Percentiles rank a stretch among this genome's conserved stretches.
These are phyloP conservation scores for Psix sp. DNA, from an alignment of 1,140 invertebrate species.

Conservation along the genomic window DNA sequence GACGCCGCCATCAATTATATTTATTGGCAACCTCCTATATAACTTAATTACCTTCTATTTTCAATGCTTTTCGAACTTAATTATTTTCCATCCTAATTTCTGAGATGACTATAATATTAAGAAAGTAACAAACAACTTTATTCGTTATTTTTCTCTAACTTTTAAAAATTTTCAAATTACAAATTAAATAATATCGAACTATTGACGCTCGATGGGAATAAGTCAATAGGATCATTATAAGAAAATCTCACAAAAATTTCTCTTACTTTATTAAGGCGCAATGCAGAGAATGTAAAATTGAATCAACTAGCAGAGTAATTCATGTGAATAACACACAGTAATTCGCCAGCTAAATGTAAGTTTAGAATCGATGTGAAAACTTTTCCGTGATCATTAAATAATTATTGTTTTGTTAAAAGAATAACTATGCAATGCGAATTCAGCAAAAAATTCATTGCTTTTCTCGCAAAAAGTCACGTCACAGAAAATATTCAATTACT, in stretches of 20 bases:
- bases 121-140: no score
- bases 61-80: no score
- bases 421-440: slow-evolving; percentile 2
- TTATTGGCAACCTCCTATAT: no score
- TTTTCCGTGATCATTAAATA: slow-evolving; percentile 21
- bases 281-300: slow-evolving; percentile 30
- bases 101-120: no score
- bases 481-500: not conserved
- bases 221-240: not conserved
- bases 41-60: no score
- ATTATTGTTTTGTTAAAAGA: slow-evolving; percentile 38
- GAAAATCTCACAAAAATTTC: not conserved
- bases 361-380: slow-evolving; percentile 26
- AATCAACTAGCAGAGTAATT: slow-evolving; percentile 32
- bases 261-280: slow-evolving; percentile 1
- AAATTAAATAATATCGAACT: no score
- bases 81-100: no score
- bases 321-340: slow-evolving; percentile 29
- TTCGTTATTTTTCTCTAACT: no score
- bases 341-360: slow-evolving; percentile 15
- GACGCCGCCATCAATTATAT: no score
- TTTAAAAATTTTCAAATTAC: no score
- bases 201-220: no score
- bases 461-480: slow-evolving; percentile 10
- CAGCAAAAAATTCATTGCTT: slow-evolving; percentile 20